These are phyloP conservation scores for Omphaloscelis lunosa DNA, from an alignment of 2,888 invertebrate genomes.

Conservation along the genomic window DNA sequence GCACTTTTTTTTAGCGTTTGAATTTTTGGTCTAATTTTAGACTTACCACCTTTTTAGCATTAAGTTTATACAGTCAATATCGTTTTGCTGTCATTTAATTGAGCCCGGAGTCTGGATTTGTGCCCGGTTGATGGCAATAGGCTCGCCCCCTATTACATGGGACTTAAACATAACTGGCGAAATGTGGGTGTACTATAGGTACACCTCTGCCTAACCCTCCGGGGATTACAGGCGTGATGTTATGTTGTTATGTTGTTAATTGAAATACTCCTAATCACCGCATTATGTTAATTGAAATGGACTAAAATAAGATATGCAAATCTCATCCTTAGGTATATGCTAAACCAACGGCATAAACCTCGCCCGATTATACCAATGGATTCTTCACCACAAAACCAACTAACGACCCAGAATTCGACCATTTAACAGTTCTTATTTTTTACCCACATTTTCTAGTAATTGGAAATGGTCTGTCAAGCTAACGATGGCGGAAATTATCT, in stretches of 20 bases:
- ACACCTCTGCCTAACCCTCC: too few relatives aligned
- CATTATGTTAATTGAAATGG: background rate
- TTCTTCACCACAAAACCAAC: slow-evolving; percentile 15
- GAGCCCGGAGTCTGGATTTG: too few relatives aligned
- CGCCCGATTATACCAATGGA: slow-evolving; percentile 9
- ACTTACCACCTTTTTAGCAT: background rate
- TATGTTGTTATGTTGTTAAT: too few relatives aligned
- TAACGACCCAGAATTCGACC: background rate
- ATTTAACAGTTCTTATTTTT: slow-evolving; percentile 37
- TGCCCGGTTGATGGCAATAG: too few relatives aligned
- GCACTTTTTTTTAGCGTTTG: rapidly evolving
- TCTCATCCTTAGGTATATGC: background rate
- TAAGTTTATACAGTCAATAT: background rate
- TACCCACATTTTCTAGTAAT: slow-evolving; percentile 40
- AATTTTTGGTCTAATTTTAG: background rate
- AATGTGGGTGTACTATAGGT: too few relatives aligned
- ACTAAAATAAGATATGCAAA: background rate
- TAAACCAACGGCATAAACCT: slow-evolving; percentile 6
- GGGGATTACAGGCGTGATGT: too few relatives aligned
- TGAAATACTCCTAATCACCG: background rate
- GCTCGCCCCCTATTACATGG: too few relatives aligned
- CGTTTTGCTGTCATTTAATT: background rate
- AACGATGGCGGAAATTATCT: slow-evolving; percentile 55
- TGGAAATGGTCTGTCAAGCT: slow-evolving; percentile 50
- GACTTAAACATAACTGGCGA: too few relatives aligned